Percentiles rank a stretch among this genome's conserved stretches.
Conservation (phyloP, 2,797 vertebrate genomes). For the Cottoperca gobio region DNA sequence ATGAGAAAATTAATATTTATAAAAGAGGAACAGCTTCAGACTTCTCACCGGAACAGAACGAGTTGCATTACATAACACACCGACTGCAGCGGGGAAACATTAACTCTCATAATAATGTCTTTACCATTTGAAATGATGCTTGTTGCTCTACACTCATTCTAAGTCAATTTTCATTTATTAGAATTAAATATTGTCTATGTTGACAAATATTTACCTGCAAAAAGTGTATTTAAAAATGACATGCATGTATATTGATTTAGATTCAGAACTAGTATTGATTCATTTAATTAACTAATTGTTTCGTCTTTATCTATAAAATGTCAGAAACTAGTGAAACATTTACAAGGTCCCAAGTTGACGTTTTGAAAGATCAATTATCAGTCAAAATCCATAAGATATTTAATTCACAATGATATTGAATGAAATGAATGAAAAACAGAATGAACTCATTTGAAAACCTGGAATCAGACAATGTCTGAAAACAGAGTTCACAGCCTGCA, state of each 20-base stretch:
- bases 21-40: constrained; percentile 59
- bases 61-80: background rate
- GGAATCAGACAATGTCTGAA: background rate
- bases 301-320: background rate
- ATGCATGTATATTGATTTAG: background rate
- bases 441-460: background rate
- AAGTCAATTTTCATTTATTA: too few relatives aligned
- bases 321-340: background rate
- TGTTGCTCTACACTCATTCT: background rate
- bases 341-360: background rate
- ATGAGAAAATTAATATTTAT: constrained; percentile 73
- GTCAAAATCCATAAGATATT: background rate
- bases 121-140: constrained; percentile 10
- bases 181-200: background rate
- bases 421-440: background rate
- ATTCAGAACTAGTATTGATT: background rate
- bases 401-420: background rate
- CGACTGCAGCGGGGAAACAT: constrained; percentile 12
- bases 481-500: too few relatives aligned
- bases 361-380: background rate
- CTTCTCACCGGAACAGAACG: constrained; percentile 56
- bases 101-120: background rate
- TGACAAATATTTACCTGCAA: background rate
- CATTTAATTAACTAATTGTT: background rate
- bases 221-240: background rate